Conservation (phyloP, 2,797 vertebrate genomes). For the Acomys russatus region DNA sequence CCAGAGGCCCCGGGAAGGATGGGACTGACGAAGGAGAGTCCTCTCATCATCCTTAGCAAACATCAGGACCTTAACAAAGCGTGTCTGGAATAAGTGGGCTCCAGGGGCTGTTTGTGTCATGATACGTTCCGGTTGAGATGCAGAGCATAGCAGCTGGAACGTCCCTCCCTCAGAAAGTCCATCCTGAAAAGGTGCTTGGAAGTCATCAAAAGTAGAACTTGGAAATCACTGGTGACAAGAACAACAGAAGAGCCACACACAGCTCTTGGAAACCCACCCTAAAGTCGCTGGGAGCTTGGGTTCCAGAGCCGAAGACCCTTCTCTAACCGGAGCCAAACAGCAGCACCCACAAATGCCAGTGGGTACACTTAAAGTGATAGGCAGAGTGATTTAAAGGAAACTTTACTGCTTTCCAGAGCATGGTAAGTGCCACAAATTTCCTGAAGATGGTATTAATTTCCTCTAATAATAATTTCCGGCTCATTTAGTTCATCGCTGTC, state of each 20-base stretch:
- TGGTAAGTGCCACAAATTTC: conserved; percentile 80
- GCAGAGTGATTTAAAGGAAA: conserved; percentile 66
- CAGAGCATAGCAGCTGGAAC: background rate
- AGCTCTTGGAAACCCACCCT: background rate
- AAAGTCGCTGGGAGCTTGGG: fast-evolving
- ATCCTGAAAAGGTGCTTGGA: background rate
- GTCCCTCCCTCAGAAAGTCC: background rate
- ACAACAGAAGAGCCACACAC: background rate
- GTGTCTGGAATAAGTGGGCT: background rate
- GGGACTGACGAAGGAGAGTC: background rate
- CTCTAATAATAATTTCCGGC: conserved; percentile 81
- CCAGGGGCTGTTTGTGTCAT: fast-evolving
- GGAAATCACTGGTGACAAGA: no score
- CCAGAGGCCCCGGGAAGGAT: background rate
- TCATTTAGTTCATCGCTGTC: conserved; percentile 79
- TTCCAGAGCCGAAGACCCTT: background rate
- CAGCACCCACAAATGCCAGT: conserved; percentile 75
- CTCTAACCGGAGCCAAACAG: conserved; percentile 73
- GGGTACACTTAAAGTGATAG: conserved; percentile 81
- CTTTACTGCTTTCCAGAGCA: conserved; percentile 75
- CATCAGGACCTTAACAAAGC: background rate
- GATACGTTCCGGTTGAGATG: fast-evolving
- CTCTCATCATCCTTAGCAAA: background rate
- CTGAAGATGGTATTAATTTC: conserved; percentile 86
- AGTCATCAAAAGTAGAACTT: background rate